Conservation (phyloP, 2,888 invertebrate species). For the Andricus curvator region DNA sequence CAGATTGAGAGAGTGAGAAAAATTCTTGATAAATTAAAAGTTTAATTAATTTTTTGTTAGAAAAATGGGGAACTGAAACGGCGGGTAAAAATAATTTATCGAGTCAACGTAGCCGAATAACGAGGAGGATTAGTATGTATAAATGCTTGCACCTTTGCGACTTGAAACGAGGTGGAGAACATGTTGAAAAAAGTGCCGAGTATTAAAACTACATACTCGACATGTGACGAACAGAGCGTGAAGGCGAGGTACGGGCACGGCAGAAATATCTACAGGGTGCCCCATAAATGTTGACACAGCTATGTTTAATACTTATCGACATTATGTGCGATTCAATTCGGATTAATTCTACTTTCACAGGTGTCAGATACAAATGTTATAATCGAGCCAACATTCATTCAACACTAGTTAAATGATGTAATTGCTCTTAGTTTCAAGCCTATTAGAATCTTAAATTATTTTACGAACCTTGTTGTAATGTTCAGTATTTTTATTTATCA, state of each 20-base stretch:
- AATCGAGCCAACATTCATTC: slow-evolving; percentile 26
- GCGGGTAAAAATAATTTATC: background rate
- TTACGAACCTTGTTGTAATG: slow-evolving; percentile 1
- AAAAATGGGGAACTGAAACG: background rate
- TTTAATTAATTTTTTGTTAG: background rate
- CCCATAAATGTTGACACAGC: slow-evolving; percentile 32
- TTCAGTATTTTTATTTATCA: background rate
- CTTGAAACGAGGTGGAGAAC: slow-evolving; percentile 11
- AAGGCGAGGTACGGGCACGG: slow-evolving; percentile 25
- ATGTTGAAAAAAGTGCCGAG: slow-evolving; percentile 10
- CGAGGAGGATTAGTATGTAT: slow-evolving; percentile 7
- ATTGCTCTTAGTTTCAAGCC: background rate
- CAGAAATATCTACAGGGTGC: slow-evolving; percentile 32
- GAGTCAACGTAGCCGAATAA: slow-evolving; percentile 2
- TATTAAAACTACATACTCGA: slow-evolving; percentile 24
- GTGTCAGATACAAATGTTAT: slow-evolving; percentile 16
- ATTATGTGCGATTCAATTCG: background rate
- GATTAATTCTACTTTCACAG: slow-evolving; percentile 34
- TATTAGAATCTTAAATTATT: slow-evolving; percentile 13
- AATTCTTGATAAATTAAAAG: background rate
- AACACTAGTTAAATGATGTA: slow-evolving; percentile 23
- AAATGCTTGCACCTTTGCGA: slow-evolving; percentile 22
- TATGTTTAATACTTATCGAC: slow-evolving; percentile 18
- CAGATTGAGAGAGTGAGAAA: background rate
- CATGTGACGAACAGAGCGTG: slow-evolving; percentile 40